A percentile compares a stretch with the other conserved stretches of the same genome.
Evolutionary conservation across 2,113 vertebrate species (phyloP).

Genomic region (Porphyrio hochstetteri): DNA sequence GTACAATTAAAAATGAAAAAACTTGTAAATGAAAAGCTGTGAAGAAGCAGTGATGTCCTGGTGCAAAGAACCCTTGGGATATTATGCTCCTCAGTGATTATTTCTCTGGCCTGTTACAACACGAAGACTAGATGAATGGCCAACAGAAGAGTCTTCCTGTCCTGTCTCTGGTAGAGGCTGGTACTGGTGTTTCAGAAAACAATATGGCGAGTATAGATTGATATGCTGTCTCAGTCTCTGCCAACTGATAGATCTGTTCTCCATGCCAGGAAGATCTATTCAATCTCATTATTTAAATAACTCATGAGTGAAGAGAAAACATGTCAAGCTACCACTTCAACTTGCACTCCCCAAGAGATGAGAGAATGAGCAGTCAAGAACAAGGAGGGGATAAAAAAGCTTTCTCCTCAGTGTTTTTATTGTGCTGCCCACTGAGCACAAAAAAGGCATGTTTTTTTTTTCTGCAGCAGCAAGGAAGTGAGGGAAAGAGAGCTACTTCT

Average conservation of each 20-base stretch:
- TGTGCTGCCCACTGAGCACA: background rate
- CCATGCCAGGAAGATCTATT: background rate
- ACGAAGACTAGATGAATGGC: background rate
- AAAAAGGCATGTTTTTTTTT: background rate
- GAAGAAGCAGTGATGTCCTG: background rate
- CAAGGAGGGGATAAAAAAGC: background rate
- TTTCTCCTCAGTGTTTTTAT: background rate
- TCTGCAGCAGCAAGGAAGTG: background rate
- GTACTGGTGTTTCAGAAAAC: background rate
- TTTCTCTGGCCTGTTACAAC: background rate
- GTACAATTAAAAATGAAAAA: background rate
- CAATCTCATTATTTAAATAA: background rate
- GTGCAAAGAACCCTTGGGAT: background rate
- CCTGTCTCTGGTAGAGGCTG: background rate
- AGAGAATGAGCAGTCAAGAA: background rate
- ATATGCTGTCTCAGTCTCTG: background rate
- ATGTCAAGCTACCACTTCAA: background rate
- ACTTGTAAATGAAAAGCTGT: background rate
- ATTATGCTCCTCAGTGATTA: background rate
- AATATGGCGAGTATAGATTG: background rate
- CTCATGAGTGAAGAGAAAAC: background rate
- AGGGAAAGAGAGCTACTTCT: background rate
- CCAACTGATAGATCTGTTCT: background rate
- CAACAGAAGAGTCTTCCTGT: background rate
- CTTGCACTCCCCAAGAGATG: background rate